Evolutionary conservation across 2,797 vertebrate species (phyloP).

Genomic region (Sarcoramphus papa): DNA sequence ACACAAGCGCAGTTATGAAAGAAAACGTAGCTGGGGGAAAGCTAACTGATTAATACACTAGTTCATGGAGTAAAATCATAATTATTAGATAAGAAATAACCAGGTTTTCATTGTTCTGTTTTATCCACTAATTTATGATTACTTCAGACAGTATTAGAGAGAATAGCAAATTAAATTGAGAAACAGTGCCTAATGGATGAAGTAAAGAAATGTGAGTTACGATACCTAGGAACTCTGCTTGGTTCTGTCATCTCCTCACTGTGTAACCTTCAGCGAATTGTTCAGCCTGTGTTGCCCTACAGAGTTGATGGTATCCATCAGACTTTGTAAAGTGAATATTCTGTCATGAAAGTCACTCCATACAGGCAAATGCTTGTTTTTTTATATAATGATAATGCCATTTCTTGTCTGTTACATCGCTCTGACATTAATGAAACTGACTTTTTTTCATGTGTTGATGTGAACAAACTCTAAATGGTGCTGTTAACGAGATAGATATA

Average conservation of each 20-base stretch:
- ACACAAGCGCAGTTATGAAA: constrained; percentile 29
- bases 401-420: neutral
- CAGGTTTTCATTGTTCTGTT: constrained; percentile 35
- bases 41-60: constrained; percentile 35
- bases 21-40: constrained; percentile 18
- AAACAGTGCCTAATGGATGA: neutral
- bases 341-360: neutral
- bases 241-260: neutral
- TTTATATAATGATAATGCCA: neutral
- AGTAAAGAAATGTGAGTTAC: neutral
- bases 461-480: neutral
- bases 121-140: constrained; percentile 42
- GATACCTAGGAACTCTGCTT: neutral
- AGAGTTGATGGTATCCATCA: neutral
- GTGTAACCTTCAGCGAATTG: neutral
- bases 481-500: neutral
- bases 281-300: neutral
- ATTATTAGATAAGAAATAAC: constrained; percentile 47
- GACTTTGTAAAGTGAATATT: neutral
- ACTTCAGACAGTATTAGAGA: constrained; percentile 12
- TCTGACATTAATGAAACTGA: neutral
- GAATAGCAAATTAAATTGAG: constrained; percentile 29
- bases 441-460: neutral
- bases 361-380: neutral
- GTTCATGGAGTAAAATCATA: constrained; percentile 13